Percentiles rank a stretch among this genome's conserved stretches.
phyloP scores from a whole-genome alignment of 2,113 vertebrate species.

The Vulpes ferrilata region DNA sequence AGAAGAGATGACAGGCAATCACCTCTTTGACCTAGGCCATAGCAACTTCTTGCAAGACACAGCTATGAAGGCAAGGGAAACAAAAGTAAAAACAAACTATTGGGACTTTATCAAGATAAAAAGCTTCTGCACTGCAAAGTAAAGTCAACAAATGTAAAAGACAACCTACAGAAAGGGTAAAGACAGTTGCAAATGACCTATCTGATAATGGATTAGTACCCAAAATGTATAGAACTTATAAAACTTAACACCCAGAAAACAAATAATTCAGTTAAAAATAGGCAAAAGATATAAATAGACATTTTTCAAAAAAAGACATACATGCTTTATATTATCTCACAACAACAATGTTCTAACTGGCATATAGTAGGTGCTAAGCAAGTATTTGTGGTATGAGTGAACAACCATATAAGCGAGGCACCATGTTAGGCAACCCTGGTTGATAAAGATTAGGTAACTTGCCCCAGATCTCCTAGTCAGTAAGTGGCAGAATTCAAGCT shows the following conservation, averaged over 20 bases:
- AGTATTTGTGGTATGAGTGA: slow-evolving; percentile 23
- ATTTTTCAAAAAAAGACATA: not conserved
- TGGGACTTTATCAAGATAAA: not conserved
- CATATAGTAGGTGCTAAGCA: not conserved
- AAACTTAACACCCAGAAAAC: not conserved
- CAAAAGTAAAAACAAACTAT: not conserved
- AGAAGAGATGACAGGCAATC: not conserved
- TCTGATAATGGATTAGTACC: not conserved
- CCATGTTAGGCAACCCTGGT: not conserved
- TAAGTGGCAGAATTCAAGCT: slow-evolving; percentile 46
- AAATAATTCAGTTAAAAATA: not conserved
- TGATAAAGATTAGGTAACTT: slow-evolving; percentile 15
- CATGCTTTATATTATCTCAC: not conserved
- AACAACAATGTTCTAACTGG: not conserved
- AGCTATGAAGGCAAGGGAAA: not conserved
- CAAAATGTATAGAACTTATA: not conserved
- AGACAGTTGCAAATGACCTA: not conserved
- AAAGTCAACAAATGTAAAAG: not conserved
- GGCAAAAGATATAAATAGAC: not conserved
- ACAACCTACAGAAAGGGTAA: not conserved
- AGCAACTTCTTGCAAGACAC: not conserved
- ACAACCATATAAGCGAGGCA: not conserved
- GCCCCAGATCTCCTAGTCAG: not conserved
- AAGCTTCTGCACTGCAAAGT: not conserved
- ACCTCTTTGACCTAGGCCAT: not conserved